phyloP scores from a whole-genome alignment of 2,888 invertebrate genomes.

The Sepiola atlantica region DNA sequence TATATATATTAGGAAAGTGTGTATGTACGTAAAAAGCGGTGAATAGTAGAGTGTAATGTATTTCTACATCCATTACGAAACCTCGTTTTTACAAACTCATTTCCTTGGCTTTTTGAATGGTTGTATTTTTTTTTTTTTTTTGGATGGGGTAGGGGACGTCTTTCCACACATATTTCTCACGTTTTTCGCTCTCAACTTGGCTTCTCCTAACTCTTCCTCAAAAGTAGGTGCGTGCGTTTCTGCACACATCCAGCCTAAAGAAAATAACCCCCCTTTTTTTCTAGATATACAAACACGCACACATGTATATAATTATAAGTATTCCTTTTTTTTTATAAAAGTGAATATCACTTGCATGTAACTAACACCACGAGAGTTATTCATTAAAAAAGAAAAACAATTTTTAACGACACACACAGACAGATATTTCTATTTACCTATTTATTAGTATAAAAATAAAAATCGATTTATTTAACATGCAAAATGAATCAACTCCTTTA shows the following conservation, averaged over 20 bases:
- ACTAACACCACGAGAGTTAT: background rate
- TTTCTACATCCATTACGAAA: background rate
- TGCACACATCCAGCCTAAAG: background rate
- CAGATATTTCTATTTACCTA: background rate
- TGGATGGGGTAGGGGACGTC: too few relatives aligned
- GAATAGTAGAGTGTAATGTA: background rate
- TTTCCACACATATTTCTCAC: background rate
- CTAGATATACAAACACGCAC: background rate
- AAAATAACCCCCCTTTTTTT: background rate
- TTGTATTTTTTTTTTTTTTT: too few relatives aligned
- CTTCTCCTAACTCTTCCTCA: background rate
- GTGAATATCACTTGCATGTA: background rate
- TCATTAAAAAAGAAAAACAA: background rate
- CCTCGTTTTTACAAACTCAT: background rate
- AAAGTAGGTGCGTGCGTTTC: background rate
- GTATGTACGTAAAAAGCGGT: background rate
- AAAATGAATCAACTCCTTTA: background rate
- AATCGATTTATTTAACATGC: background rate
- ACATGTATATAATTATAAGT: background rate
- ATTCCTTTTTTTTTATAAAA: background rate
- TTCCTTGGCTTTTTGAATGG: background rate
- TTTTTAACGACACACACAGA: background rate
- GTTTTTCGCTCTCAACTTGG: background rate
- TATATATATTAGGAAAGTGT: background rate
- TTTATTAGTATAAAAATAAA: background rate